Conservation (phyloP, 2,888 invertebrate species). For the Ophion ventricosus region DNA sequence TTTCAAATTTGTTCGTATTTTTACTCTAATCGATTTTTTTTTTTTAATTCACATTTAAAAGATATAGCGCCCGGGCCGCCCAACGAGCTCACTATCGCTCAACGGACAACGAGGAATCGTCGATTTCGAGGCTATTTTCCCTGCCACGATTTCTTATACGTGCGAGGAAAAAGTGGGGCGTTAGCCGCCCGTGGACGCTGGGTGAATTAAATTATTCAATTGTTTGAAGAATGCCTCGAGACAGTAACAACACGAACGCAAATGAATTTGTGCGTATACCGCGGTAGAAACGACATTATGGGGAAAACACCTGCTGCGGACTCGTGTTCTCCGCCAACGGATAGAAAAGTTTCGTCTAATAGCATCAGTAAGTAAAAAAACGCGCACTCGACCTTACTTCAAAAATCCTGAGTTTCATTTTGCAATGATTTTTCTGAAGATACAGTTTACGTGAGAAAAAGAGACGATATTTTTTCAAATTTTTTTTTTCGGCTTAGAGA, state of each 20-base stretch:
- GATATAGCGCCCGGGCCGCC: not conserved
- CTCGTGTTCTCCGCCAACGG: not conserved
- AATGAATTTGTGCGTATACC: conserved; percentile 1
- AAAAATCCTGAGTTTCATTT: not conserved
- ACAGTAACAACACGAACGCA: conserved; percentile 2
- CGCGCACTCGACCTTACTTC: too few relatives aligned
- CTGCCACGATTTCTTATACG: conserved; percentile 55
- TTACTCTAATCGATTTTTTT: not conserved
- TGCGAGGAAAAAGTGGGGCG: conserved; percentile 60
- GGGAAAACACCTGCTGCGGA: not conserved
- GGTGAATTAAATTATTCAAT: conserved; percentile 55
- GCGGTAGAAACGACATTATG: not conserved
- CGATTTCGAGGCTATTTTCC: conserved; percentile 4
- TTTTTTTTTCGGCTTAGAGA: too few relatives aligned
- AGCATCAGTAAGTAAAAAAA: too few relatives aligned
- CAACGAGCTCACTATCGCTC: not conserved
- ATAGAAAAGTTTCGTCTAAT: not conserved
- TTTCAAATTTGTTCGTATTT: not conserved
- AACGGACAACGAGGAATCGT: conserved; percentile 13
- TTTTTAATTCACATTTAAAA: not conserved
- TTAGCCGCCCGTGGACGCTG: conserved; percentile 34
- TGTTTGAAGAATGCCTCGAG: conserved; percentile 16
- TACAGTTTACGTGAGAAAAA: too few relatives aligned
- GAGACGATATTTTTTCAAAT: too few relatives aligned
- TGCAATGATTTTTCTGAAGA: too few relatives aligned